These are phyloP conservation scores for Hippopotamus amphibius DNA, from an alignment of 2,113 vertebrate species.

Conservation along the genomic window DNA sequence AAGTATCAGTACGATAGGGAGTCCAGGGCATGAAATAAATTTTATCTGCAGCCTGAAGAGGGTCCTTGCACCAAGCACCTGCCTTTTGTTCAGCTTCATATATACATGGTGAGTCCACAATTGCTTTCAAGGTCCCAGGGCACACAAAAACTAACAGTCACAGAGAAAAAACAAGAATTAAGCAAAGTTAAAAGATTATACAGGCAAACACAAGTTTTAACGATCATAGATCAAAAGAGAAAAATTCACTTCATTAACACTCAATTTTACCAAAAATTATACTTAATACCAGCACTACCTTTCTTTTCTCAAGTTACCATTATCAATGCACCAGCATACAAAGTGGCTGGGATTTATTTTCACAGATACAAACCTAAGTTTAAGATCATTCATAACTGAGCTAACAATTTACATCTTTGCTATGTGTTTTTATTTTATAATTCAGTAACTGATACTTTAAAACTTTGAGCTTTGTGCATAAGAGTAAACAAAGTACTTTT, in stretches of 20 bases:
- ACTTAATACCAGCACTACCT: conserved; percentile 80
- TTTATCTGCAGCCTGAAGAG: conserved; percentile 98
- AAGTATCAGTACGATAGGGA: conserved; percentile 97
- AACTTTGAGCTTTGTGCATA: conserved; percentile 80
- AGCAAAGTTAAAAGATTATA: conserved; percentile 86
- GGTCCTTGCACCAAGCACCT: conserved; percentile 99
- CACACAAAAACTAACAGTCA: conserved; percentile 99
- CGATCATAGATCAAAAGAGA: conserved; percentile 83
- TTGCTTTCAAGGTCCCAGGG: conserved; percentile 99
- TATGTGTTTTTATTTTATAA: conserved; percentile 76
- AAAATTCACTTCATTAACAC: conserved; percentile 83
- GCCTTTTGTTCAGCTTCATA: conserved; percentile 99
- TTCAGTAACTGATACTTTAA: conserved; percentile 79
- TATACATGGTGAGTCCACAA: conserved; percentile 97
- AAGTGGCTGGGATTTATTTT: conserved; percentile 80
- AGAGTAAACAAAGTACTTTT: conserved; percentile 76
- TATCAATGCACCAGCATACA: conserved; percentile 77
- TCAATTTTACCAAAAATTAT: conserved; percentile 79
- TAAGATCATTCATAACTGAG: conserved; percentile 72
- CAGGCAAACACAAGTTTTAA: conserved; percentile 79
- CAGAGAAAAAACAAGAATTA: conserved; percentile 92
- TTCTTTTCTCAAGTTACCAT: conserved; percentile 83
- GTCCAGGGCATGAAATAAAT: conserved; percentile 99
- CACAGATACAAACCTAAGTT: conserved; percentile 81
- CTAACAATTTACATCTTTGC: conserved; percentile 35